Conservation (phyloP, 2,797 vertebrate genomes). For the Acipenser transmontanus region DNA sequence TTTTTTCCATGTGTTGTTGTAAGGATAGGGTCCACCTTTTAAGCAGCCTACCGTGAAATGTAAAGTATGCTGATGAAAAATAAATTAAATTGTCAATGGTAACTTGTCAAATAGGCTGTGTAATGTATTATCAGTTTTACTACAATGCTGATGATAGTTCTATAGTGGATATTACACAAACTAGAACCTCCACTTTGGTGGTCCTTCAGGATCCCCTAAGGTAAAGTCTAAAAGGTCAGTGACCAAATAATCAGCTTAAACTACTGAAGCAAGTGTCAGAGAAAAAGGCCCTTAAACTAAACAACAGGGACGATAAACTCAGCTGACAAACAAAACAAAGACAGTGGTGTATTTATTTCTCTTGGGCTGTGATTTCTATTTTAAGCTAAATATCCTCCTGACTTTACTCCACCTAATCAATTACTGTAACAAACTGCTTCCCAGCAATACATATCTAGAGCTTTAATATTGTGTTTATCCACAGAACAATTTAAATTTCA, state of each 20-base stretch:
- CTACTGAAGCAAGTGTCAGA: neutral
- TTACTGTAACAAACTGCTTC: no score
- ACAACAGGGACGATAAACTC: neutral
- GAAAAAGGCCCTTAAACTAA: neutral
- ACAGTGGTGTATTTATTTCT: neutral
- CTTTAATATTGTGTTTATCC: no score
- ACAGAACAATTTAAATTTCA: no score
- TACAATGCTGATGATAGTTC: neutral
- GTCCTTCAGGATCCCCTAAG: neutral
- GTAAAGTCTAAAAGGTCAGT: conserved; percentile 1
- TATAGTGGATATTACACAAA: neutral
- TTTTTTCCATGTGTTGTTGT: no score
- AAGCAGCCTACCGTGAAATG: no score
- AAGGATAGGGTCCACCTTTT: no score
- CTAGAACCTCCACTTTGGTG: neutral
- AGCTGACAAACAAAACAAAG: neutral
- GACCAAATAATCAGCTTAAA: neutral
- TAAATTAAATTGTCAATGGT: no score
- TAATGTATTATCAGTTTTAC: no score
- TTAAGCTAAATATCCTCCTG: neutral
- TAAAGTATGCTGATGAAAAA: no score
- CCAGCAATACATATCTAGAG: no score
- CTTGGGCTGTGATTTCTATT: neutral
- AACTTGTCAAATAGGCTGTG: no score
- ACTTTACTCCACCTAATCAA: no score